Evolutionary conservation across 2,113 vertebrate species (phyloP), one percentile per base, ranked within the genome.

Genomic region (Desmodus rotundus): DNA sequence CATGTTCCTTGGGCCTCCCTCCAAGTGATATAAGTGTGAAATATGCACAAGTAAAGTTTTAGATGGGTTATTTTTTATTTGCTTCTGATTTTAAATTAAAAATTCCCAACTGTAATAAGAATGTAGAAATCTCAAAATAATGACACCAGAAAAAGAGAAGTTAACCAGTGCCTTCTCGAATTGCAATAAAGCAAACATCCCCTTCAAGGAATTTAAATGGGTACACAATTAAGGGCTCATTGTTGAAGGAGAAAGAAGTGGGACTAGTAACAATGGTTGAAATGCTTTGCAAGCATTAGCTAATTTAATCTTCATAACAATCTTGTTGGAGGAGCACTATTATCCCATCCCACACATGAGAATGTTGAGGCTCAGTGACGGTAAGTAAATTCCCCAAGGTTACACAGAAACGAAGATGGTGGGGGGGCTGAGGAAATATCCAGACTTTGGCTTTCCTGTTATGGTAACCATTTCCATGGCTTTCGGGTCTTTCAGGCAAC

Each of bases 31-130:
- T 52, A 93, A 82, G n/a, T 9, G 9, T 65, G 2, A 91, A 94
- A 83, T 33, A 83, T 16, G 50, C 26, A 24, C 47, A 52, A 95
- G 14, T 84, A 7, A 87, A 93, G 63, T 54, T 73, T 76, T 58
- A 80, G 15, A 68, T 80, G 24, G 65, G 1, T 41, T 81, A 41
- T 54, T 80, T 88, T 87, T 45, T 43, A 52, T 54, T 67, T 86
- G 52, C 8, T 20, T 87, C 20, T 89, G 5, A 81, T 26, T 90
- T 96, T 63, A 89, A 56, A 80, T 63, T 78, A 67, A 92, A 94
- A 93, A 80, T 93, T 94, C 6, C 61, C 41, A 91, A 56, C 28
- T 84, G 45, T 41, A 31, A 41, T 85, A 89, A 96, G 20, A 96
- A 61, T 67, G 15, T 78, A 61, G 16, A 89, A 87, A 61, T 63